These are phyloP conservation scores for Heliothis subflexa DNA, from an alignment of 1,140 invertebrate species.

Conservation along the genomic window DNA sequence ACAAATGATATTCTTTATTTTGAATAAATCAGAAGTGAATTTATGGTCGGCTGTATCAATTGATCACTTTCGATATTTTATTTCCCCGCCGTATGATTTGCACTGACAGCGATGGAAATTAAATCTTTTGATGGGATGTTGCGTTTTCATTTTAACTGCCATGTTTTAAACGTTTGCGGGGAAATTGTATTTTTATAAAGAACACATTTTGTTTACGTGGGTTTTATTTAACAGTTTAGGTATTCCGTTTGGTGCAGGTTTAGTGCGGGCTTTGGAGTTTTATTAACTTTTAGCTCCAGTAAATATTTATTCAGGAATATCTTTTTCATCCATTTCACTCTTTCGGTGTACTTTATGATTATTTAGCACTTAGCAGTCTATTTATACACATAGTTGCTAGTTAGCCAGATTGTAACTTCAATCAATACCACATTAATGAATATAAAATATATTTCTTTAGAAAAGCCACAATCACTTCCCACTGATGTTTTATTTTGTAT, in stretches of 20 bases:
- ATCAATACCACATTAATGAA: neutral
- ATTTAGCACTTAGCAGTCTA: neutral
- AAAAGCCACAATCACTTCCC: neutral
- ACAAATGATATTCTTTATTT: constrained; percentile 19
- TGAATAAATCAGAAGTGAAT: constrained; percentile 15
- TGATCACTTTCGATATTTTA: constrained; percentile 34
- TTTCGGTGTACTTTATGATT: too few relatives aligned
- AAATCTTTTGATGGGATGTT: constrained; percentile 41
- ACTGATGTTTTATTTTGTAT: neutral
- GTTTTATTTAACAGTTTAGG: neutral
- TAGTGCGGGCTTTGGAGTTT: neutral
- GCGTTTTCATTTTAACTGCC: constrained; percentile 36
- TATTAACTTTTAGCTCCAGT: neutral
- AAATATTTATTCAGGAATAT: neutral
- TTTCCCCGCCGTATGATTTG: constrained; percentile 32
- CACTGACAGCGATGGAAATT: constrained; percentile 40
- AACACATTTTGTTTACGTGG: neutral
- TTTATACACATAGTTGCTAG: neutral
- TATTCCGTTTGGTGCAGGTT: neutral
- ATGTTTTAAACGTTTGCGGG: constrained; percentile 20
- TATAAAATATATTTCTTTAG: neutral
- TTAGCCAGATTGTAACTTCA: too few relatives aligned
- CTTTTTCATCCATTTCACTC: neutral
- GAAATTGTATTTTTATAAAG: constrained; percentile 28
- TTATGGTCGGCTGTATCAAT: constrained; percentile 23